A percentile compares a stretch with the other conserved stretches of the same genome.
These are phyloP conservation scores for Nomada lathburiana DNA, from an alignment of 2,888 invertebrate species.

Conservation along the genomic window DNA sequence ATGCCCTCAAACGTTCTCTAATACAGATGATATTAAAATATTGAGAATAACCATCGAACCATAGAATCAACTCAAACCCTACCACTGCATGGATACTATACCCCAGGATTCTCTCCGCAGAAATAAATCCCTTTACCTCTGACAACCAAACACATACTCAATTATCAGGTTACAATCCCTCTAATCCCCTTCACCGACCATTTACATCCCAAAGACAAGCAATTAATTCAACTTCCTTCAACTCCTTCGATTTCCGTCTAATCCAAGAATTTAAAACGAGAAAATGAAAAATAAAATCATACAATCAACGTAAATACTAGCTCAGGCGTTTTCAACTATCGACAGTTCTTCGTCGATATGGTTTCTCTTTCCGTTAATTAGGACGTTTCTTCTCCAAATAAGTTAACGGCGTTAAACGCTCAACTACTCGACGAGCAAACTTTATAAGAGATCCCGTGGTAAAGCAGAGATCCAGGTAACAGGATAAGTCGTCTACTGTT, in stretches of 20 bases:
- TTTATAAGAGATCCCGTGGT: slow-evolving; percentile 14
- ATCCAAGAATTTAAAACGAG: too few species aligned
- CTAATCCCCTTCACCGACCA: background rate
- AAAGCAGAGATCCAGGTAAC: slow-evolving; percentile 11
- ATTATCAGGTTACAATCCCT: background rate
- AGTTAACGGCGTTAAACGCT: slow-evolving; percentile 22
- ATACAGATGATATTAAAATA: too few species aligned
- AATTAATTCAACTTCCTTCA: background rate
- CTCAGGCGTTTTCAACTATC: too few species aligned
- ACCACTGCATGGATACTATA: too few species aligned
- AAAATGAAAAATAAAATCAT: background rate
- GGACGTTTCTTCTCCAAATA: slow-evolving; percentile 23
- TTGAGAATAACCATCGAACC: too few species aligned
- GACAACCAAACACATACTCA: background rate
- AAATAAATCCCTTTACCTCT: background rate
- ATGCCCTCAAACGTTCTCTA: too few species aligned
- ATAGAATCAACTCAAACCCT: too few species aligned
- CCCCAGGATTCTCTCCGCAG: too few species aligned
- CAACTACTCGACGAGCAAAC: slow-evolving; percentile 7
- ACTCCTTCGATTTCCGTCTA: background rate
- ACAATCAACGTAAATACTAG: background rate
- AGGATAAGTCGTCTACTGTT: slow-evolving; percentile 15
- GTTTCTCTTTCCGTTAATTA: background rate
- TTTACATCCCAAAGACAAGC: slow-evolving; percentile 6
- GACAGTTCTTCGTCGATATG: background rate